These are phyloP conservation scores for Calephelis nemesis DNA, from an alignment of 1,140 invertebrate species.

Conservation along the genomic window DNA sequence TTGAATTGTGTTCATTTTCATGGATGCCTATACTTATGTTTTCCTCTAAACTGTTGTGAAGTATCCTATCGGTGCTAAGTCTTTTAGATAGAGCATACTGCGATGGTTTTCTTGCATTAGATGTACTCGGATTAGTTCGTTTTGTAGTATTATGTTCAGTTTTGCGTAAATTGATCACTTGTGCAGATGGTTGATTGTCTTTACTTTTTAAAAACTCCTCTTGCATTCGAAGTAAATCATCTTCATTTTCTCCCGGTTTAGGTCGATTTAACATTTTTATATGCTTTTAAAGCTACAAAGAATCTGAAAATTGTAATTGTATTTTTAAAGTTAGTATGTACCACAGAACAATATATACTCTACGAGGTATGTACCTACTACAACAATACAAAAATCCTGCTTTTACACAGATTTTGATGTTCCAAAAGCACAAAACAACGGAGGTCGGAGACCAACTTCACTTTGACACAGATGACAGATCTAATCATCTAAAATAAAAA, in stretches of 20 bases:
- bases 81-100: conserved; percentile 69
- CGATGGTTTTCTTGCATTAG: conserved; percentile 52
- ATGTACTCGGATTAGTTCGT: conserved; percentile 33
- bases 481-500: too few species aligned
- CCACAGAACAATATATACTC: too few species aligned
- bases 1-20: conserved; percentile 49
- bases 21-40: conserved; percentile 47
- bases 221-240: conserved; percentile 85
- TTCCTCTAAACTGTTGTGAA: conserved; percentile 30
- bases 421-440: too few species aligned
- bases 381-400: too few species aligned
- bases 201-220: conserved; percentile 82
- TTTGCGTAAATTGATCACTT: conserved; percentile 79
- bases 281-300: too few species aligned
- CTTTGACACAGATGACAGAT: too few species aligned
- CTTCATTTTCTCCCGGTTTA: conserved; percentile 82
- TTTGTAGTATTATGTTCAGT: conserved; percentile 45
- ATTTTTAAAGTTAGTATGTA: too few species aligned
- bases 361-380: too few species aligned
- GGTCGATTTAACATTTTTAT: conserved; percentile 81
- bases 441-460: too few species aligned
- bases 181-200: conserved; percentile 80
- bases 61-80: conserved; percentile 45
- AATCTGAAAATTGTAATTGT: too few species aligned
- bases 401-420: too few species aligned